These are phyloP conservation scores for Nycticebus coucang DNA, from an alignment of 2,113 vertebrate species.

Conservation along the genomic window DNA sequence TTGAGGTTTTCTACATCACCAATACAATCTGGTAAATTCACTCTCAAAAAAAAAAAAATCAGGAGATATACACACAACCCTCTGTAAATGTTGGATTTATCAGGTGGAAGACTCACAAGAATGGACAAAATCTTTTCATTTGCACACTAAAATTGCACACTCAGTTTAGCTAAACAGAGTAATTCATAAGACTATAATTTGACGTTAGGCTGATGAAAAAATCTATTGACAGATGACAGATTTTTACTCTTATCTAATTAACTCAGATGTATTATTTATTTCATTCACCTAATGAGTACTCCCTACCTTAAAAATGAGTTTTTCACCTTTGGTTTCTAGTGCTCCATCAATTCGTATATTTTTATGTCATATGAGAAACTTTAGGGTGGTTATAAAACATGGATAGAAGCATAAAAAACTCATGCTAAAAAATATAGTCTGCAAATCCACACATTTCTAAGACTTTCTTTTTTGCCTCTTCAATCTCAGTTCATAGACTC, in stretches of 20 bases:
- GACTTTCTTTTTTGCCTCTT: not conserved
- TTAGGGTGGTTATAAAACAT: not conserved
- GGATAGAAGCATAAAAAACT: not conserved
- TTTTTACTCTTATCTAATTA: not conserved
- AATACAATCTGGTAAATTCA: not conserved
- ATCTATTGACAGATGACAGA: not conserved
- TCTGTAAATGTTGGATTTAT: not conserved
- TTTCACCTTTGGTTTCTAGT: not conserved
- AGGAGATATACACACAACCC: not conserved
- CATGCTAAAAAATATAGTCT: not conserved
- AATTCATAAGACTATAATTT: not conserved
- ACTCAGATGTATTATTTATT: not conserved
- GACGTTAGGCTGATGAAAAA: not conserved
- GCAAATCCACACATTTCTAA: slow-evolving; percentile 19
- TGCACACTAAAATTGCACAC: not conserved
- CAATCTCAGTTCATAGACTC: not conserved
- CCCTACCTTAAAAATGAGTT: not conserved
- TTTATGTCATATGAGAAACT: slow-evolving; percentile 11
- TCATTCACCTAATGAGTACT: not conserved
- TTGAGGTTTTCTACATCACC: not conserved
- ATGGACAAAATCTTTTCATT: not conserved
- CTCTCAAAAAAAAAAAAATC: not conserved
- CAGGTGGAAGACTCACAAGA: not conserved
- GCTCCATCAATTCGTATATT: not conserved
- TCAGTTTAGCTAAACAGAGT: not conserved